Evolutionary conservation across 1,140 invertebrate species (phyloP), one percentile per base, ranked within the genome.

Genomic region (Acarapis woodi): DNA sequence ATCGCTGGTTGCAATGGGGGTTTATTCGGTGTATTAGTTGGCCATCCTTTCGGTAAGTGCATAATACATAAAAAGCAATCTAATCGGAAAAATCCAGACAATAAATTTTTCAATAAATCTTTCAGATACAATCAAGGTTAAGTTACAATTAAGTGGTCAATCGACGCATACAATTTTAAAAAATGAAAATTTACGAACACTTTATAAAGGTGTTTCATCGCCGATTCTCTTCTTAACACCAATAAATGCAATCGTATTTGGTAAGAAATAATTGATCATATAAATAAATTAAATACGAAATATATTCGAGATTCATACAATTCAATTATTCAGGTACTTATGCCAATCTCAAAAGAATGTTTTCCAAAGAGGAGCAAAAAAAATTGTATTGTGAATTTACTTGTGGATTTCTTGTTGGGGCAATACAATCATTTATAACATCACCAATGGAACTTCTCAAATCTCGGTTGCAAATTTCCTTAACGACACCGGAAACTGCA

Each of bases 221-320:
- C 83, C 83, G 4, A 60, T 90, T 51, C 68, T 66, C 12, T 77
- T 78, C 6, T 68, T 88, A 4, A 70, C 77, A 10, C 57, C 67
- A 4, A 68, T 90, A 3, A 90, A 90, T 52, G 79, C 82, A 2
- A 68, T 88, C 23, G 68, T 85, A 2, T 93, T 93, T 49, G 80
- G 83, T 2, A 70, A 19, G n/a, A 18, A 8, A 12, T 33, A 2
- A 33, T 20, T 20, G 32, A 33, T 12, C 12, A 18, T 20, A 16
- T 33, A 3, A 33, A 33, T 9, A 33, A 8, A 9, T 9, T 19
- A 20, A 28, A 28, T 28, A 14, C 10, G 2, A 29, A 9, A 16
- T 38, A 19, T 36, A 32, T 19, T 24, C 25, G 10, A 28, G 4
- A 42, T 39, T n/a, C 21, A 20, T 23, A n/a, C 32, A n/a, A 21